Base-by-base conservation (phyloP, 2,888 invertebrate genomes). In the Amphipyra tragopoginis region DNA sequence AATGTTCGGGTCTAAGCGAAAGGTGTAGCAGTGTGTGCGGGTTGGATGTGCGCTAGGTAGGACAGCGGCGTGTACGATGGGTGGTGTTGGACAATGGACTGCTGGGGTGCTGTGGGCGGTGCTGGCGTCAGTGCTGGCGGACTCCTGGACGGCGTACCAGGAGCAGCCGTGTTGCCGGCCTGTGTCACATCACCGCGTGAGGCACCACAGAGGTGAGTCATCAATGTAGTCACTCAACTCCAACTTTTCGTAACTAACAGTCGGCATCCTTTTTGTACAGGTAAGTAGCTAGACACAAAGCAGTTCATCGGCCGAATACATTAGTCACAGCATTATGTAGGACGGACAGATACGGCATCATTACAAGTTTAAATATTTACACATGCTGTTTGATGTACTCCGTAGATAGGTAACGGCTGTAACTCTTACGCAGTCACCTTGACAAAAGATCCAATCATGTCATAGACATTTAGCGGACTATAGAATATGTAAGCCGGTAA, bases 151-250 rank as follows among this genome's bases (percentile, higher is more conserved):
- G 45, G 95, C 96, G 80, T 96, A 95, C 86, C 96, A 95, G 92
- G 96, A 96, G 90, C 95, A 96, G 86, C 96, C 96, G 45, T 96
- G 96, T 86, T 96, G 96, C 88, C 93, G 96, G 59, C 95, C 96
- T 43, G 93, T 92, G 59, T 90, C 95, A 62, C 96, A 96, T 84
- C 95, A 95, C 75, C 96, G 96, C 62, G 95, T 96, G 68, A 88
- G 96, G 68, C 96, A 96, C 86, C 96, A 96, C 76, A 94, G 96
- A 96, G 96, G 96, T 94, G 82, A 90, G 92, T 87, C 83, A 85
- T 64, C 48, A 52, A 53, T 42, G 38, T 42, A 60, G 7, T 45
- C 52, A 45, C 11, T 33, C 15, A 56, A 11, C n/a, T 51, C 38
- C 11, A 61, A 57, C 33, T 65, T 38, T 63, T 45, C 10, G 34